Conservation (phyloP, 2,797 vertebrate genomes). For the Parambassis ranga region DNA sequence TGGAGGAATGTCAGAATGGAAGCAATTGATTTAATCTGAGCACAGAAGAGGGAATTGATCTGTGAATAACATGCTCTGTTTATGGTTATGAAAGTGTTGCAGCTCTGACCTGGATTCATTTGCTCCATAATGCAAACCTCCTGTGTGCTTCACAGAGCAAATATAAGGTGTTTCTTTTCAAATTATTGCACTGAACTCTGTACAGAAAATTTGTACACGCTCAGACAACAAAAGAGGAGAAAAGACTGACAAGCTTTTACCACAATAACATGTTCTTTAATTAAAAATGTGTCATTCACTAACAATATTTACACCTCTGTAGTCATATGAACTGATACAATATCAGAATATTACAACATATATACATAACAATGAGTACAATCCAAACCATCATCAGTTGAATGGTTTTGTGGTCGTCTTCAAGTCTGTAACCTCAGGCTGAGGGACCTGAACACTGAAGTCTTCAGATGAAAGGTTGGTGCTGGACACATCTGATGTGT, state of each 20-base stretch:
- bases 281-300: slow-evolving; percentile 63
- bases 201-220: background rate
- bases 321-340: slow-evolving; percentile 56
- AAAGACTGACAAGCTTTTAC: slow-evolving; percentile 13
- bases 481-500: slow-evolving; percentile 50
- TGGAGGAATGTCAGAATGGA: slow-evolving; percentile 37
- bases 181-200: background rate
- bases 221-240: background rate
- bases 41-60: slow-evolving; percentile 47
- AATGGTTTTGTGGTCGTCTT: slow-evolving; percentile 58
- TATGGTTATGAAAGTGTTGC: slow-evolving; percentile 36
- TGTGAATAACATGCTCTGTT: slow-evolving; percentile 55
- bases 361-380: slow-evolving; percentile 68
- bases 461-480: slow-evolving; percentile 25
- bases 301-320: slow-evolving; percentile 80
- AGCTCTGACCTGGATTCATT: slow-evolving; percentile 51
- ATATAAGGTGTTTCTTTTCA: slow-evolving; percentile 2
- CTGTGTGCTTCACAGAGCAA: slow-evolving; percentile 18
- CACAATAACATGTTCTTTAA: slow-evolving; percentile 59
- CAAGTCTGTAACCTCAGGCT: slow-evolving; percentile 62
- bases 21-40: slow-evolving; percentile 60
- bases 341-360: slow-evolving; percentile 69
- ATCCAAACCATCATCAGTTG: slow-evolving; percentile 46
- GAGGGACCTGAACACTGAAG: slow-evolving; percentile 46
- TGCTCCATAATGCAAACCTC: slow-evolving; percentile 16